Conservation (phyloP, 1,140 invertebrate genomes). For the Orchestia grillus region DNA sequence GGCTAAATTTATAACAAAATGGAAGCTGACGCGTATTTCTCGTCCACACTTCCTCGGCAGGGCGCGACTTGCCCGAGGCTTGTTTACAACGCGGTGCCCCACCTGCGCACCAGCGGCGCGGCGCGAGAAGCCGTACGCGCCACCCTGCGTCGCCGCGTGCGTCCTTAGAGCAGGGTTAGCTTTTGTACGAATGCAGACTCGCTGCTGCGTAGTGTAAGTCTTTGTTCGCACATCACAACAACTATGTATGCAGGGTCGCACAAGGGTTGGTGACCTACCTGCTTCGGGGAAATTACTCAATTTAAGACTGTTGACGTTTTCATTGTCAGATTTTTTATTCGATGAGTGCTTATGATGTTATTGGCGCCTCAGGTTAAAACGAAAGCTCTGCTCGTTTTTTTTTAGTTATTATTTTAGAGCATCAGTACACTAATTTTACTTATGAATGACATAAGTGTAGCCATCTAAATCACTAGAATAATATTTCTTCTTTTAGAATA, state of each 20-base stretch:
- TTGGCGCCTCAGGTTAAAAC: too few species aligned
- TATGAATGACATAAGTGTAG: too few species aligned
- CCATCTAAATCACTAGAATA: too few species aligned
- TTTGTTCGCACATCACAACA: neutral
- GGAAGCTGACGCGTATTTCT: too few species aligned
- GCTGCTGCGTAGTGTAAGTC: neutral
- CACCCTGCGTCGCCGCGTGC: neutral
- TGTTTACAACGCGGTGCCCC: neutral
- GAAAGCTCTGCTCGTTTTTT: too few species aligned
- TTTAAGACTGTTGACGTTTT: neutral
- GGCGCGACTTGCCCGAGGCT: neutral
- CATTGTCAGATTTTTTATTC: neutral
- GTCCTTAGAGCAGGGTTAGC: neutral
- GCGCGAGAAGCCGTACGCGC: neutral
- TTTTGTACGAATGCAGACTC: neutral
- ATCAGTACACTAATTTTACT: too few species aligned
- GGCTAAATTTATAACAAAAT: too few species aligned
- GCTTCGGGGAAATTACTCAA: neutral
- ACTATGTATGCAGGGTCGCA: neutral
- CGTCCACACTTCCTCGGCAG: neutral
- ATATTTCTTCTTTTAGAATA: too few species aligned
- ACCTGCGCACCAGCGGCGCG: neutral
- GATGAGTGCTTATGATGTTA: too few species aligned
- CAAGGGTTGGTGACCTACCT: neutral
- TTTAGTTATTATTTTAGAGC: too few species aligned